Evolutionary conservation across 2,888 invertebrate species (phyloP), one percentile per base, ranked within the genome.

Genomic region (Drosophila putrida): DNA sequence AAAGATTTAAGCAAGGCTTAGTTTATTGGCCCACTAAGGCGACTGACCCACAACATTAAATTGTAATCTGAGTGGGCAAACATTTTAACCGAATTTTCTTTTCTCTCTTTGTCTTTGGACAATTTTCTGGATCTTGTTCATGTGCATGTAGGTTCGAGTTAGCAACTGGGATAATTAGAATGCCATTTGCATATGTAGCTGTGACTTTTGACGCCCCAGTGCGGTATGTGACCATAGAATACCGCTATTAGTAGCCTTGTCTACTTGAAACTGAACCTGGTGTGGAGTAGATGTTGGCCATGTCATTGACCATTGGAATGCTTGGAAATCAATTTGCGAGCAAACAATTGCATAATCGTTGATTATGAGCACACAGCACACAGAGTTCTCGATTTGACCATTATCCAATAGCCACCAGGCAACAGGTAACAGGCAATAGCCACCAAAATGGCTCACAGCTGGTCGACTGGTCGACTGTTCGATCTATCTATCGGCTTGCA

Each of bases 21-120:
- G 82, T 88, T 83, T 83, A 83, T 83, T 88, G 83, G 82, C 88
- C 83, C 83, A 83, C 83, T 88, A 88, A 82, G 73, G 83, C 83
- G 75, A 62, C 83, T 84, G 83, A 84, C 83, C 83, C 87, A 88
- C 83, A 84, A 86, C 88, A 78, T 84, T 84, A 88, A 84, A 84
- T 84, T 88, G 84, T 84, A 86, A 88, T 84, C 83, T 88, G 88
- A 84, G 88, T 85, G 88, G 80, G 84, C 83, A 88, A 82, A 82
- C 88, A 88, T 86, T 88, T 83, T 79, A 77, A 71, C 80, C 58
- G 80, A 72, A 75, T 85, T 79, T 85, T 67, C 66, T 58, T 64
- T 47, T 43, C 36, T 67, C 10, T 31, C n/a, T 53, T n/a, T 38
- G 25, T 5, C 20, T 49, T 38, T 28, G 49, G 38, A 35, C 27